Percentiles rank a stretch among this genome's conserved stretches.
Conservation (phyloP, 2,113 vertebrate genomes). For the Aix galericulata region DNA sequence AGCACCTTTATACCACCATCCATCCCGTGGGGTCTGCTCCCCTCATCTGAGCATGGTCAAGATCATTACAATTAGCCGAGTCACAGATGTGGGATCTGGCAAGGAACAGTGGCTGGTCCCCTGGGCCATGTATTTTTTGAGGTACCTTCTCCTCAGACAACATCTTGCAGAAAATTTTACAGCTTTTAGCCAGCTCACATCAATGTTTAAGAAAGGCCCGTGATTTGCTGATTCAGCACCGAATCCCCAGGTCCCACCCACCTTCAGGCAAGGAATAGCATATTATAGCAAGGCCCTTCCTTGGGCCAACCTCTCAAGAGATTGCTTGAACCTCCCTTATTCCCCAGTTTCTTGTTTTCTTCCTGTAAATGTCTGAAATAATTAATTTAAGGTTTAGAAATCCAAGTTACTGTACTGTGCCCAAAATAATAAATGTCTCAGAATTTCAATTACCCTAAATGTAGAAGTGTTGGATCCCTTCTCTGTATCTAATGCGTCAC, state of each 20-base stretch:
- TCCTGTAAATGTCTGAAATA: conserved; percentile 69
- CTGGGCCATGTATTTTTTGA: background rate
- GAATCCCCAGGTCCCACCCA: background rate
- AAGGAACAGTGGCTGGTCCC: background rate
- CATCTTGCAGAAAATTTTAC: background rate
- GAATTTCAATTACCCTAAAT: conserved; percentile 79
- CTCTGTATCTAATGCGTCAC: conserved; percentile 72
- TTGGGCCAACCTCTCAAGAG: background rate
- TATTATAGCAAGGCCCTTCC: background rate
- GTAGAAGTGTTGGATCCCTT: conserved; percentile 59
- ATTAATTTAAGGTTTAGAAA: conserved; percentile 74
- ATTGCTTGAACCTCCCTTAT: background rate
- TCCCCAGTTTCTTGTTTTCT: conserved; percentile 37
- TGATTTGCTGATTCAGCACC: background rate
- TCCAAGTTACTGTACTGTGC: conserved; percentile 62
- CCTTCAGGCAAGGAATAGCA: background rate
- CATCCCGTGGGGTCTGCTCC: background rate
- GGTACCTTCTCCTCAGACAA: background rate
- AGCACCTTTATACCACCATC: background rate
- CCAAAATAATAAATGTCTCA: conserved; percentile 78
- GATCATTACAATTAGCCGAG: background rate
- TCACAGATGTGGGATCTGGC: background rate
- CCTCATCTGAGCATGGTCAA: rapidly evolving
- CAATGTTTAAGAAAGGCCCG: background rate
- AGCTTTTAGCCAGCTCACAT: background rate